A percentile compares a stretch with the other conserved stretches of the same genome.
phyloP scores from a whole-genome alignment of 2,888 invertebrate genomes.

The Portevinia maculata region DNA sequence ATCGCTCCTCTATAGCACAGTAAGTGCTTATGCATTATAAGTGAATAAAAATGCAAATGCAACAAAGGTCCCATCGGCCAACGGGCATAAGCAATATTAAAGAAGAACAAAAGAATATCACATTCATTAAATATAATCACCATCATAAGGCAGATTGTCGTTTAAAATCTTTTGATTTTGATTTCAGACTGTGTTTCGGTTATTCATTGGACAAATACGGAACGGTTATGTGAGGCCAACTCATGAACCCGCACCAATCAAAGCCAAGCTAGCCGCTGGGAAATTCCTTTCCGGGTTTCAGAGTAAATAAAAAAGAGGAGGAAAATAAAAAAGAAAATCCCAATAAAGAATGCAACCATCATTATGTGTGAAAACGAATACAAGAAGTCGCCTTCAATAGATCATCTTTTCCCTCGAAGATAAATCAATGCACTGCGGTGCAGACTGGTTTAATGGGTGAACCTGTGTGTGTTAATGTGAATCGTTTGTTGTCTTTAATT shows the following conservation, averaged over 20 bases:
- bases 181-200: background rate
- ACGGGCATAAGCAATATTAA: conserved; percentile 16
- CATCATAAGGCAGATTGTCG: conserved; percentile 66
- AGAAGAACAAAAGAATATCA: conserved; percentile 17
- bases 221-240: conserved; percentile 14
- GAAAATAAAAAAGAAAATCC: conserved; percentile 22
- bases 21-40: conserved; percentile 34
- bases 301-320: background rate
- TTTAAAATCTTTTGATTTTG: conserved; percentile 34
- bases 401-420: conserved; percentile 28
- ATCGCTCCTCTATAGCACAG: conserved; percentile 11
- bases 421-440: background rate
- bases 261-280: conserved; percentile 24
- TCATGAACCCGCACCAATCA: background rate
- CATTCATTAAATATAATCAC: conserved; percentile 66
- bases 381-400: conserved; percentile 60
- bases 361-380: conserved; percentile 59
- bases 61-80: background rate
- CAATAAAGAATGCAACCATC: conserved; percentile 36
- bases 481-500: background rate
- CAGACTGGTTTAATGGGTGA: conserved; percentile 37
- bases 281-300: conserved; percentile 64
- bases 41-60: conserved; percentile 69
- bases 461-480: conserved; percentile 48
- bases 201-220: conserved; percentile 33